Evolutionary conservation across 1,140 invertebrate genomes (phyloP).

Genomic region (Hydropsyche tenuis): DNA sequence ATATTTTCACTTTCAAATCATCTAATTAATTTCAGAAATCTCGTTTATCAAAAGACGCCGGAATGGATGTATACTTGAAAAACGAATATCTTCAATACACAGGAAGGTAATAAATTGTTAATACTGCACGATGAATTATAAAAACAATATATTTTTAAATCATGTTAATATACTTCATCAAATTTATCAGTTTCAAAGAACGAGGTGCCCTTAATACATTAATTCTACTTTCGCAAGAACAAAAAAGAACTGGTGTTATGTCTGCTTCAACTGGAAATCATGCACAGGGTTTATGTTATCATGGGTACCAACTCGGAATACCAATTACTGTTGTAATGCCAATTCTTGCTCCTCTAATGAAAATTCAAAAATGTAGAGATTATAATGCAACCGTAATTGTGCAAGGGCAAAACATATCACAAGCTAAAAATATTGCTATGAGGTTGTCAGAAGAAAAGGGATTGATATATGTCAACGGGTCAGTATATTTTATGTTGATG

Average conservation of each 20-base stretch:
- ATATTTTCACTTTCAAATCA: no score
- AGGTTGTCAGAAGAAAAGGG: constrained; percentile 73
- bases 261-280: constrained; percentile 94
- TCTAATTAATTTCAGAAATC: constrained; percentile 68
- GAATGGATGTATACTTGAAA: constrained; percentile 90
- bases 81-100: constrained; percentile 93
- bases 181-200: constrained; percentile 82
- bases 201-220: constrained; percentile 88
- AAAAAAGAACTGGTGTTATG: constrained; percentile 81
- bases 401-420: constrained; percentile 83
- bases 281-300: constrained; percentile 85
- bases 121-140: no score
- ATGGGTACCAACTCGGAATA: constrained; percentile 80
- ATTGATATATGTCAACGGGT: constrained; percentile 87
- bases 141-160: no score
- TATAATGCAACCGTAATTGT: constrained; percentile 87
- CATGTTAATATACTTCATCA: no score
- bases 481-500: no score
- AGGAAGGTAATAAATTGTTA: constrained; percentile 88
- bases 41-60: constrained; percentile 76
- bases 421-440: constrained; percentile 82
- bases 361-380: constrained; percentile 84
- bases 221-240: constrained; percentile 73
- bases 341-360: constrained; percentile 89
- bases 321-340: constrained; percentile 95